Conservation (phyloP, 2,888 invertebrate genomes). For the Hydrotaea diabolus region DNA sequence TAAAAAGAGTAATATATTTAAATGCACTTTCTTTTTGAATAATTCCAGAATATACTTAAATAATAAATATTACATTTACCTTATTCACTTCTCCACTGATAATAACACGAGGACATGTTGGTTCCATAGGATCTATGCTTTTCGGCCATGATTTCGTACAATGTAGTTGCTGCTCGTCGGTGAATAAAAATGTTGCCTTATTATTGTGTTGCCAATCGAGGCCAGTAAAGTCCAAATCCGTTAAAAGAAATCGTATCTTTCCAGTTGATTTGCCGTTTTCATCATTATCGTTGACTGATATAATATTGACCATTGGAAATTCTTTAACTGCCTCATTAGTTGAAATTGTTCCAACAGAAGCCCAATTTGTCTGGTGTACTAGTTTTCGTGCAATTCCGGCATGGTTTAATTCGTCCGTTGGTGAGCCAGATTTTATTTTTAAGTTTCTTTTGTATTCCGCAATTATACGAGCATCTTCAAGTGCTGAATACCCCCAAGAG, state of each 20-base stretch:
- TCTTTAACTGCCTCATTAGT: conserved; percentile 73
- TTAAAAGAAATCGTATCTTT: conserved; percentile 77
- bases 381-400: conserved; percentile 78
- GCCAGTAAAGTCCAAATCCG: conserved; percentile 80
- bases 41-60: no score
- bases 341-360: conserved; percentile 79
- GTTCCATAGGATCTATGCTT: conserved; percentile 79
- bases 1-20: no score
- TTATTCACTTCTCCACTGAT: conserved; percentile 77
- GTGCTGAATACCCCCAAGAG: conserved; percentile 72
- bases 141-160: conserved; percentile 71
- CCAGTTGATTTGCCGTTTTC: conserved; percentile 75
- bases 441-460: conserved; percentile 69
- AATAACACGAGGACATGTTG: conserved; percentile 78
- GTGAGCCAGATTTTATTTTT: background rate
- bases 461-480: conserved; percentile 73
- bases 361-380: conserved; percentile 79
- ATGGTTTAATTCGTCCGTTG: conserved; percentile 71
- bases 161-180: conserved; percentile 77
- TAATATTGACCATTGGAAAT: conserved; percentile 80
- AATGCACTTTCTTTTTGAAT: no score
- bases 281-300: conserved; percentile 79
- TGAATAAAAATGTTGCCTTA: conserved; percentile 77
- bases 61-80: conserved; percentile 67
- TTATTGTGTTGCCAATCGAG: conserved; percentile 77